Evolutionary conservation across 2,888 invertebrate genomes (phyloP).

Genomic region (Junonia oenone): DNA sequence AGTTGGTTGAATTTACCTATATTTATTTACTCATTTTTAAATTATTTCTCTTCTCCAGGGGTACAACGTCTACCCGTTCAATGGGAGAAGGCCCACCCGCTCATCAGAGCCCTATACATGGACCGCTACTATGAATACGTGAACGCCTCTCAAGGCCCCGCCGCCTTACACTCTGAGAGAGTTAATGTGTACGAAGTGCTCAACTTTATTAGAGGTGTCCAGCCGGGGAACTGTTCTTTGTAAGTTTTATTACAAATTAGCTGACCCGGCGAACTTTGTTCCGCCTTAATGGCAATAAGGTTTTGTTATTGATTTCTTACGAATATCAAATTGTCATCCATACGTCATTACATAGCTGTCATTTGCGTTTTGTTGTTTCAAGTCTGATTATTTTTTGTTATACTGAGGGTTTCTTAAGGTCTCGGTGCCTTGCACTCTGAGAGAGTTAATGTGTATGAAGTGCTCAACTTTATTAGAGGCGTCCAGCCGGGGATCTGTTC

Average conservation of each 20-base stretch:
- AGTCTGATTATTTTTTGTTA: no score
- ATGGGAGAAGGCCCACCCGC: constrained; percentile 87
- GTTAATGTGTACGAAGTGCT: constrained; percentile 88
- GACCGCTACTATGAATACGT: constrained; percentile 87
- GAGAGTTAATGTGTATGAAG: constrained; percentile 87
- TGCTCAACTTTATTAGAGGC: constrained; percentile 86
- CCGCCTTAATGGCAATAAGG: no score
- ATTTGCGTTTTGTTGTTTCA: no score
- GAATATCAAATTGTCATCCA: no score
- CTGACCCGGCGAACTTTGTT: no score
- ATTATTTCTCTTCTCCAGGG: constrained; percentile 81
- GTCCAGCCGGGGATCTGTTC: constrained; percentile 82
- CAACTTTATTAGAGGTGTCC: constrained; percentile 87
- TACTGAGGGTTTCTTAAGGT: constrained; percentile 82
- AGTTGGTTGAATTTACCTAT: no score
- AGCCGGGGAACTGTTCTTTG: constrained; percentile 80
- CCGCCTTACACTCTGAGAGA: constrained; percentile 81
- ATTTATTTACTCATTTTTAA: no score
- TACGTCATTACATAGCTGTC: no score
- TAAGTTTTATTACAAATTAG: no score
- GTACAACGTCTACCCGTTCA: constrained; percentile 90
- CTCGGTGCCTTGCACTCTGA: constrained; percentile 82
- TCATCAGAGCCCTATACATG: constrained; percentile 85
- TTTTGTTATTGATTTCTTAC: no score
- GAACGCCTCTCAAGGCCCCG: constrained; percentile 83